A percentile compares a stretch with the other conserved stretches of the same genome.
Conservation (phyloP, 2,797 vertebrate species). For the Pseudopleuronectes americanus region DNA sequence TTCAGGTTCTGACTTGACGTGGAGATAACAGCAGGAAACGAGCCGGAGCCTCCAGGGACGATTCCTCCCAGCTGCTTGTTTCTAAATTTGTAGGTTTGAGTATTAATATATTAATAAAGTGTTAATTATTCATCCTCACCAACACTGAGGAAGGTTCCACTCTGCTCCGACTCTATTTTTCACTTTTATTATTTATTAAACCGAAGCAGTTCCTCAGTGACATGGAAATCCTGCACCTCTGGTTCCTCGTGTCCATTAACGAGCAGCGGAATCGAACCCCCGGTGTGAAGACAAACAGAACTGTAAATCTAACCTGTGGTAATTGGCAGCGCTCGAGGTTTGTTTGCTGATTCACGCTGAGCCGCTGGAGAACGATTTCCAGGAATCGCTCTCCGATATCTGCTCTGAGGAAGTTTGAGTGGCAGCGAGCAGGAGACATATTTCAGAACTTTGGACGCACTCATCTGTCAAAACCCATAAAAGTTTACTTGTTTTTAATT, state of each 20-base stretch:
- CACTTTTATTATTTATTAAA: background rate
- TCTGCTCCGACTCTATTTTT: too few relatives aligned
- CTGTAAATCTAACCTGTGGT: background rate
- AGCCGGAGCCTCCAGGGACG: too few relatives aligned
- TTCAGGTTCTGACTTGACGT: too few relatives aligned
- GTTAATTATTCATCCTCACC: too few relatives aligned
- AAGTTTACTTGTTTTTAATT: background rate
- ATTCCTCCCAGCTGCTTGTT: too few relatives aligned
- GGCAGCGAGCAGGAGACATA: constrained; percentile 1
- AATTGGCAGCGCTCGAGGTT: background rate
- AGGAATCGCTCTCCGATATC: background rate
- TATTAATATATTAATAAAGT: too few relatives aligned
- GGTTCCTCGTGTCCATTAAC: too few relatives aligned
- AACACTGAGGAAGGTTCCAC: too few relatives aligned
- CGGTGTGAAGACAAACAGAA: background rate
- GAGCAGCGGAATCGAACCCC: too few relatives aligned
- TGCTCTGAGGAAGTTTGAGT: background rate
- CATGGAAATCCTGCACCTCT: background rate
- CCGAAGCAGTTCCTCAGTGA: background rate
- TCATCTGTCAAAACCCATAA: background rate
- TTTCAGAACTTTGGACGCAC: constrained; percentile 15
- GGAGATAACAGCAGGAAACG: too few relatives aligned
- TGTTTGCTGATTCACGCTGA: background rate
- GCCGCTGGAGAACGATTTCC: background rate
- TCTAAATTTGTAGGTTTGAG: too few relatives aligned